Base-by-base conservation (phyloP, 1,140 invertebrate genomes). In the Gryon sp. region DNA sequence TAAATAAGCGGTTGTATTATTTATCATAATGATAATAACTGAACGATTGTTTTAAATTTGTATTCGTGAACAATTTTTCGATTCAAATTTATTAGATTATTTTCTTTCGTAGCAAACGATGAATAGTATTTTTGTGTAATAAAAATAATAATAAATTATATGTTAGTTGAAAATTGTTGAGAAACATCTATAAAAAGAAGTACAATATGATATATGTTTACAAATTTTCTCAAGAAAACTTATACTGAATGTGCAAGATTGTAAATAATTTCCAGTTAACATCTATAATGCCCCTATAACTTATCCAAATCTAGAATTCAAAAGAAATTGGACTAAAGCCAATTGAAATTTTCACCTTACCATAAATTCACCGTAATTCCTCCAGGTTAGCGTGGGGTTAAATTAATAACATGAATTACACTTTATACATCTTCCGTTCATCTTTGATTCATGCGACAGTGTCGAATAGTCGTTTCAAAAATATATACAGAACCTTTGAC, bases 371-470 rank as follows among this genome's bases (percentile, higher is more conserved):
- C 16, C 41, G 48, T 55, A 57, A 72, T 63, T 55, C 50, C 41
- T 55, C 48, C 40, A 38, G 40, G 48, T 63, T 57, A 55, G 24
- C 11, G 41, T 34, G 57, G 24, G 28, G 48, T 22, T 62, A 55
- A 72, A 62, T 55, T 62, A 62, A 72, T 72, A 70, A 55, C 68
- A 50, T 14, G 46, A 38, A 48, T 62, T 72, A 72, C 30, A 53
- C 43, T 57, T 59, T 24, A 40, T 34, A 40, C 16, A 45, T 38
- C 9, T 36, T 30, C 28, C 30, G 38, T 43, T 43, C 3, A 40
- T 9, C 32, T 60, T 36, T 57, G 38, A 62, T 52, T 36, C 46
- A 46, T 70, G 22, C 22, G 14, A 3, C 11, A 32, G 11, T 32
- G 22, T 59, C 53, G 45, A 16, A 48, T 16, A 26, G 50, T 43